Evolutionary conservation across 2,888 invertebrate genomes (phyloP), one percentile per base, ranked within the genome.

Genomic region (Parnassius smintheus): DNA sequence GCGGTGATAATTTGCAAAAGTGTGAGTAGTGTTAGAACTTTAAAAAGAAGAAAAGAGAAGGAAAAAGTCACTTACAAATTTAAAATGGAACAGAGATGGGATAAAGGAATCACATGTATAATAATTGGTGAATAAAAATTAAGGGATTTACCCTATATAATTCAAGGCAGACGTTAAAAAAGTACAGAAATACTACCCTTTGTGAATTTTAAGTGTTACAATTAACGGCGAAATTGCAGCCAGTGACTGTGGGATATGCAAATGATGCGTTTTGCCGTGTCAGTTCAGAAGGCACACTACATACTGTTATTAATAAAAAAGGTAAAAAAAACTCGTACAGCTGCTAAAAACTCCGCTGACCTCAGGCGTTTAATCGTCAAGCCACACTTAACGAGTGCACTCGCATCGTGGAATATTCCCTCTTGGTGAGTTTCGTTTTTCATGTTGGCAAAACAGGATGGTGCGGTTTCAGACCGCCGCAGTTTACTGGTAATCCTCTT

Each of bases 311-410:
- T 73, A 69, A 70, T 75, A 72, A 78, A 73, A 77, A 76, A 51
- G 51, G 35, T 35, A 35, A 35, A 73, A 72, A 77, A 80, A 86
- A 84, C 83, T 85, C 87, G 85, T 85, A 88, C 88, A 86, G 87
- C 83, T 77, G 75, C 74, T 82, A 82, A 86, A 86, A 87, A 84
- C 82, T 81, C 85, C 82, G 84, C 92, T 91, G 90, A 92, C 92
- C 92, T 92, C 89, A 92, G 83, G 75, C 92, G 85, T 81, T 92
- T 92, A 66, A 92, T 92, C 72, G 92, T 91, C 80, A 92, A 81
- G 78, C 92, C 91, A 64, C 91, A 83, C 76, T 90, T 91, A 80
- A 92, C 84, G 81, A 90, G 90, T 67, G 86, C 90, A 75, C 88
- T 90, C 66, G 92, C 91, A 70, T 92, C 92, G 75, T 86, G 87